Evolutionary conservation across 2,113 vertebrate species (phyloP).

Genomic region (Lipotes vexillifer): DNA sequence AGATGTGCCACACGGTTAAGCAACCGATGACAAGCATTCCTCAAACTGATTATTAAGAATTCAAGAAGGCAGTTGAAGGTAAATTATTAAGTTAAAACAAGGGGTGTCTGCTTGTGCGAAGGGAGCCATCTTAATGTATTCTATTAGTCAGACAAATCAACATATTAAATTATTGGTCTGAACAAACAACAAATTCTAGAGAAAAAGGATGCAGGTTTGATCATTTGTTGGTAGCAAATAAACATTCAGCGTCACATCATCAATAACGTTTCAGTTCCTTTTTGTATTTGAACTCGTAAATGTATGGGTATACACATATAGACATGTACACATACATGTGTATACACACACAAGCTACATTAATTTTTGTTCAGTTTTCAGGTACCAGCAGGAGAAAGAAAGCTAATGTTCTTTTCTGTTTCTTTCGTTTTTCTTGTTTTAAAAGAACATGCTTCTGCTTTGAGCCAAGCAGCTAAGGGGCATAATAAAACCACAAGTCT

Average conservation of each 20-base stretch:
- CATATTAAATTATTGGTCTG: neutral
- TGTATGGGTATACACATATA: neutral
- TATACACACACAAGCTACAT: neutral
- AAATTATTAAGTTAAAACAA: constrained; percentile 48
- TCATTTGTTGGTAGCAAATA: neutral
- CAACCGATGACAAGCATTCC: constrained; percentile 52
- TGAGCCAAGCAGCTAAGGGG: constrained; percentile 24
- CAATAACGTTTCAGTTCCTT: neutral
- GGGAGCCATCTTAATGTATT: neutral
- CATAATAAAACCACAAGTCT: constrained; percentile 63
- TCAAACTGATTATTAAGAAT: constrained; percentile 42
- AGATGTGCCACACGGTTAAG: constrained; percentile 30
- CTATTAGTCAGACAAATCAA: neutral
- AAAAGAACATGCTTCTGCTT: constrained; percentile 48
- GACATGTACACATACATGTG: too few species aligned
- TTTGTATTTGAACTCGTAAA: neutral
- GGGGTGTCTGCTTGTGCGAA: constrained; percentile 19
- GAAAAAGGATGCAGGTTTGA: neutral
- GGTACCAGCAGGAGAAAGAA: neutral
- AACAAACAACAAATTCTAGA: neutral
- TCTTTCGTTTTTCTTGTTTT: constrained; percentile 11
- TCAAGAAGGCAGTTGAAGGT: neutral
- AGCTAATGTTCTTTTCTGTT: neutral
- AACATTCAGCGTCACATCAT: neutral
- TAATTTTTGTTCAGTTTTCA: constrained; percentile 59